Percentiles rank a stretch among this genome's conserved stretches.
Evolutionary conservation across 2,888 invertebrate genomes (phyloP).

Genomic region (Acanthoscelides obtectus): DNA sequence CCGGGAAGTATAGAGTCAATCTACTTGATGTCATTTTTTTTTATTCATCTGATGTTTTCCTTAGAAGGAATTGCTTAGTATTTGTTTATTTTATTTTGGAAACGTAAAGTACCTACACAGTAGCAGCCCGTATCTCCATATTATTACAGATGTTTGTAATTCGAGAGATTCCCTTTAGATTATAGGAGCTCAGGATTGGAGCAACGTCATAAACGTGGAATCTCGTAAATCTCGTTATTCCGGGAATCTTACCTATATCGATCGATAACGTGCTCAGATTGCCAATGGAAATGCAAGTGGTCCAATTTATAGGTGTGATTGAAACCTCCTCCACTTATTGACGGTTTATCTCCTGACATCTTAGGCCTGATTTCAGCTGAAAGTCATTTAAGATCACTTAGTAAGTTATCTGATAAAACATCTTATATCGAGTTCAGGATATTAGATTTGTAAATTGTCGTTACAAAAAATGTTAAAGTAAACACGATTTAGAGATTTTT

Average conservation of each 20-base stretch:
- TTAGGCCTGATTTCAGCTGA: conserved; percentile 40
- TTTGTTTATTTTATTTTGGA: too few relatives aligned
- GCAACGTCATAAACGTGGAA: background rate
- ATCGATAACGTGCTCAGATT: conserved; percentile 75
- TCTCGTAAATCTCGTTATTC: background rate
- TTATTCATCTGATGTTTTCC: too few relatives aligned
- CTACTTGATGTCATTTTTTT: too few relatives aligned
- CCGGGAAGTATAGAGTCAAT: too few relatives aligned
- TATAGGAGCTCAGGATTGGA: background rate
- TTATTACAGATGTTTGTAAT: too few relatives aligned
- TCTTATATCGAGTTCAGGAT: background rate
- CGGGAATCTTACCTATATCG: conserved; percentile 42
- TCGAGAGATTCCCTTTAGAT: too few relatives aligned
- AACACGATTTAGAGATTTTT: too few relatives aligned
- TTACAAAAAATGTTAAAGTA: too few relatives aligned
- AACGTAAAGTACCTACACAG: too few relatives aligned
- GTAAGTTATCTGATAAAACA: background rate
- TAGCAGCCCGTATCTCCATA: too few relatives aligned
- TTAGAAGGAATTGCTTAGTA: too few relatives aligned
- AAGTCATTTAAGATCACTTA: background rate
- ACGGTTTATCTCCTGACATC: conserved; percentile 25
- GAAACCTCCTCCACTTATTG: conserved; percentile 56
- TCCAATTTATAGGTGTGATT: conserved; percentile 57
- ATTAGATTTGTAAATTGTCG: too few relatives aligned
- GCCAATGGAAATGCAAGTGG: conserved; percentile 82